Percentiles rank a stretch among this genome's conserved stretches.
Evolutionary conservation across 1,140 invertebrate genomes (phyloP).

Genomic region (Homarus americanus): DNA sequence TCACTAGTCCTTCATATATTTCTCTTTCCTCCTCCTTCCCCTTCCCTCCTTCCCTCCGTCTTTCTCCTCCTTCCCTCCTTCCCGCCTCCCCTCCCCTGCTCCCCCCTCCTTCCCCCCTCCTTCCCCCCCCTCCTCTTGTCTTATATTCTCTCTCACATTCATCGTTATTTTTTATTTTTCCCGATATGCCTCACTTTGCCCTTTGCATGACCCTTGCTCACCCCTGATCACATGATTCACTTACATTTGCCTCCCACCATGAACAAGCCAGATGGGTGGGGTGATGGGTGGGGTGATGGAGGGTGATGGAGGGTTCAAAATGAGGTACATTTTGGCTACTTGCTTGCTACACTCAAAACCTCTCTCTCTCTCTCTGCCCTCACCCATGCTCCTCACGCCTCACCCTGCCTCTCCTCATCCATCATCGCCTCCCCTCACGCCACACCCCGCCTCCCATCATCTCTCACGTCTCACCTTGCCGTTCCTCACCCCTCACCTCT

Average conservation of each 20-base stretch:
- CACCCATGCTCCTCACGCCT: neutral
- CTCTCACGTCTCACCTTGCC: neutral
- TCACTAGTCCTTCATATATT: neutral
- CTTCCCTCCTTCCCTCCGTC: neutral
- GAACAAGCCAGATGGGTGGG: too few species aligned
- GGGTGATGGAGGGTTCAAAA: too few species aligned
- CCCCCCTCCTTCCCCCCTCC: neutral
- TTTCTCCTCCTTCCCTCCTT: neutral
- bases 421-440: constrained; percentile 8
- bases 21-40: neutral
- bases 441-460: neutral
- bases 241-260: too few species aligned
- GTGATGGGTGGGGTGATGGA: too few species aligned
- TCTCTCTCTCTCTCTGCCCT: neutral
- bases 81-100: neutral
- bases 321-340: too few species aligned
- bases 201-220: too few species aligned
- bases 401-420: neutral
- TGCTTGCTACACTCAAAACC: too few species aligned
- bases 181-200: too few species aligned
- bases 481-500: neutral
- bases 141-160: neutral
- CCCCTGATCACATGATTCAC: too few species aligned
- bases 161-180: too few species aligned
- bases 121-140: neutral